phyloP scores from a whole-genome alignment of 2,113 vertebrate genomes.

The Psittacula cyanocephala region DNA sequence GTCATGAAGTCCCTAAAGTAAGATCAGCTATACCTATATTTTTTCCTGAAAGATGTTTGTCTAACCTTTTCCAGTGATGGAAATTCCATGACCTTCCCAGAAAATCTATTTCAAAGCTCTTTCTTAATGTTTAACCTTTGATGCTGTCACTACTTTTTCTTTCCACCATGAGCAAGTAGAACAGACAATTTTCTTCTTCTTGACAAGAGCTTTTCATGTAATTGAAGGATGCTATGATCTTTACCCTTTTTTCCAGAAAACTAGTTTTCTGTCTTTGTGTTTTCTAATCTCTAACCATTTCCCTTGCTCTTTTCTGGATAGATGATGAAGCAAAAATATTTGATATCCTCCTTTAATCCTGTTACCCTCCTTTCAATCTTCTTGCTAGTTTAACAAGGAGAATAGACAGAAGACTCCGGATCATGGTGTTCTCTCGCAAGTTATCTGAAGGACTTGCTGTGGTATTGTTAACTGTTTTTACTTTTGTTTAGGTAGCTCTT shows the following conservation, averaged over 20 bases:
- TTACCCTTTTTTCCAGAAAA: conserved; percentile 3
- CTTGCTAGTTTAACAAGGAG: not conserved
- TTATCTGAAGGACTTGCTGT: not conserved
- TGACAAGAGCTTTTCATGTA: conserved; percentile 32
- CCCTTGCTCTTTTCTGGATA: conserved; percentile 8
- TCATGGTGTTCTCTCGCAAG: not conserved
- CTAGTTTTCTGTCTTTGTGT: conserved; percentile 26
- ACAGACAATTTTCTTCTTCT: conserved; percentile 40
- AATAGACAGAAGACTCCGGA: not conserved
- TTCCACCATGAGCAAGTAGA: conserved; percentile 34
- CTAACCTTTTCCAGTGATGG: conserved; percentile 28
- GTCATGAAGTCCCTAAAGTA: not conserved
- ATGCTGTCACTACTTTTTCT: conserved; percentile 40
- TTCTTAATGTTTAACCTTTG: conserved; percentile 24
- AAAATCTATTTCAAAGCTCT: conserved; percentile 24
- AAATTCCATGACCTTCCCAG: conserved; percentile 27
- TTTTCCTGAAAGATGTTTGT: conserved; percentile 11
- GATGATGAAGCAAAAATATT: conserved; percentile 1
- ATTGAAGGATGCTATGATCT: conserved; percentile 27
- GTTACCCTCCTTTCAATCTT: not conserved
- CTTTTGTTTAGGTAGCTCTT: not conserved
- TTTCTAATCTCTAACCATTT: conserved; percentile 16
- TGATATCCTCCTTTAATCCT: not conserved
- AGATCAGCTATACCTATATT: not conserved
- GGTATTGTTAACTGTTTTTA: not conserved